Evolutionary conservation across 2,888 invertebrate genomes (phyloP), one percentile per base, ranked within the genome.

Genomic region (Mystacides longicornis): DNA sequence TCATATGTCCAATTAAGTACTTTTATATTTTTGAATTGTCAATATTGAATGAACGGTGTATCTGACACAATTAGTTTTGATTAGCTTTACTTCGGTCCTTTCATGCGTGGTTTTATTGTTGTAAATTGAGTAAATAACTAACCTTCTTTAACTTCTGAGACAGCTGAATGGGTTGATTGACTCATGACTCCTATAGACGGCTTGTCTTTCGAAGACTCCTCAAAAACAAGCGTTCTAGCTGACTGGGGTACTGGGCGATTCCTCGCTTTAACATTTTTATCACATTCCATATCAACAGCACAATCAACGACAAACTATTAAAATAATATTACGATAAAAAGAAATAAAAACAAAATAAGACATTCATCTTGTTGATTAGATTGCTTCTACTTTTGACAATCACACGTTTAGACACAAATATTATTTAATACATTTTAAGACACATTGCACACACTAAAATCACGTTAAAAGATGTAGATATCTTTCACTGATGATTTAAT

Each of bases 141-240:
- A 57, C 57, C 57, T 54, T 57, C 57, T 42, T 57, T 54, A 37
- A 45, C 42, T 21, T 47, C 49, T 31, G 54, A 47, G 27, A 27
- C 45, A 11, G 42, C 21, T 22, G 54, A 43, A 19, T 37, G 37
- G n/a, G 46, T 37, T 4, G 43, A 19, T 42, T 49, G 58, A 22
- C 43, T 31, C 49, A 52, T 46, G 23, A n/a, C 50, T 23, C 49
- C 52, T 23, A 45, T 23, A 19, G 45, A 16, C 52, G 52, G 50
- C n/a, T 51, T 23, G 23, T 52, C 50, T 33, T 52, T 54, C 23
- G 20, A 48, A 31, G 54, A 47, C 47, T 88, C 87, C 31, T 88
- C 87, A 68, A 88, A 89, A 64, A 86, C 80, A 65, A 89, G 78
- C 63, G 87, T 86, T 69, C 88, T 80, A 53, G 87, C 88, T 60